These are phyloP conservation scores for Semnornis frantzii DNA, from an alignment of 2,113 vertebrate species.

Conservation along the genomic window DNA sequence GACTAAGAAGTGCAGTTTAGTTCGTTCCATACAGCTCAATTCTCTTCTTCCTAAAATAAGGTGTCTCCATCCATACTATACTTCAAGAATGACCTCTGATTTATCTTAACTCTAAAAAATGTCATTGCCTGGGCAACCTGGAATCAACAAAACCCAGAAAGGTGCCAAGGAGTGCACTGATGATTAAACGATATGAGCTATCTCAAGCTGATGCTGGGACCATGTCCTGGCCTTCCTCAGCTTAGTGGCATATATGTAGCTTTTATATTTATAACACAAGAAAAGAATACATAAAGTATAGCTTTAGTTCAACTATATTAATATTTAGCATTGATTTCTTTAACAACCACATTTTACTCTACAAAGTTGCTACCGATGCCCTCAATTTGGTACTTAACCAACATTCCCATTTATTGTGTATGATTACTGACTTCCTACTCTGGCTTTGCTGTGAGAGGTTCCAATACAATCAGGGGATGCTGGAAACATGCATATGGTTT, in stretches of 20 bases:
- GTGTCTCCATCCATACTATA: neutral
- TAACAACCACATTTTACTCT: neutral
- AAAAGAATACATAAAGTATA: neutral
- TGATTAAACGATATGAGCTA: neutral
- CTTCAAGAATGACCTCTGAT: neutral
- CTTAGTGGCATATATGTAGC: neutral
- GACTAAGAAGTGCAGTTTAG: neutral
- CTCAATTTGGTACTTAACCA: neutral
- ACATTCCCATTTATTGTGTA: neutral
- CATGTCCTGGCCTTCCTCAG: neutral
- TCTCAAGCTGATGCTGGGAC: neutral
- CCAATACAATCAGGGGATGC: neutral
- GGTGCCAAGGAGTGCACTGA: neutral
- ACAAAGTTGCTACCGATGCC: neutral
- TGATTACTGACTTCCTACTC: neutral
- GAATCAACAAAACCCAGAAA: neutral
- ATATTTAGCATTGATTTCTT: neutral
- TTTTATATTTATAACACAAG: neutral
- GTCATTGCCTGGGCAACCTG: neutral
- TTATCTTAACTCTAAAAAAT: neutral
- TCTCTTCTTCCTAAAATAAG: neutral
- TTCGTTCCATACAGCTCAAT: neutral
- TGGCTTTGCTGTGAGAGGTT: neutral
- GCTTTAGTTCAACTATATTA: neutral
- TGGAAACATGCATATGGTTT: accelerated